These are phyloP conservation scores for Petrolisthes manimaculis DNA, from an alignment of 2,888 invertebrate genomes.

Conservation along the genomic window DNA sequence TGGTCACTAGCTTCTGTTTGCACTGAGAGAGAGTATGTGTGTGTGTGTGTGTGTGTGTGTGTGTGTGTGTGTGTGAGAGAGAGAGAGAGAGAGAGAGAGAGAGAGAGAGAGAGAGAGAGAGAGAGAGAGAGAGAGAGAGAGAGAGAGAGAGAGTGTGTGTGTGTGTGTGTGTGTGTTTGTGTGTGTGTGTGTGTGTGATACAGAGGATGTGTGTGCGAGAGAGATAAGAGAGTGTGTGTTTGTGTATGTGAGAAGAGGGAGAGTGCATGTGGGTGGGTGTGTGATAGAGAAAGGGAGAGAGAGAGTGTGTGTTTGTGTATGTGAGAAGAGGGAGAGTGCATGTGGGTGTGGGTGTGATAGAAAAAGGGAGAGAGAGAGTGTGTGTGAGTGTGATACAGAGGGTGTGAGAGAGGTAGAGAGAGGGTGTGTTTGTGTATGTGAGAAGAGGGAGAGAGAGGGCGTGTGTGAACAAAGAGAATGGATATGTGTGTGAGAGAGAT, in stretches of 20 bases:
- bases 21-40: neutral
- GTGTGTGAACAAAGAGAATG: too few species aligned
- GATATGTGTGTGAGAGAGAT: neutral
- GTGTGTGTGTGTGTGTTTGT: neutral
- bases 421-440: too few species aligned
- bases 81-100: neutral
- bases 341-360: too few species aligned
- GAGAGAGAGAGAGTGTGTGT: neutral
- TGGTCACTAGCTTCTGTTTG: neutral
- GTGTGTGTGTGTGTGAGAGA: neutral
- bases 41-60: neutral
- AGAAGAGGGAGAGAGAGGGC: neutral
- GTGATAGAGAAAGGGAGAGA: too few species aligned
- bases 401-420: too few species aligned
- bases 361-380: too few species aligned
- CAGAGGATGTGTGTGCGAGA: neutral
- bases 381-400: too few species aligned
- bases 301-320: too few species aligned
- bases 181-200: too few species aligned
- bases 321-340: too few species aligned
- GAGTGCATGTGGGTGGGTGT: neutral
- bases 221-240: neutral
- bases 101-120: constrained; percentile 23
- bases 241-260: too few species aligned
- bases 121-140: neutral